phyloP scores from a whole-genome alignment of 2,113 vertebrate genomes.

The Hyaena hyaena region DNA sequence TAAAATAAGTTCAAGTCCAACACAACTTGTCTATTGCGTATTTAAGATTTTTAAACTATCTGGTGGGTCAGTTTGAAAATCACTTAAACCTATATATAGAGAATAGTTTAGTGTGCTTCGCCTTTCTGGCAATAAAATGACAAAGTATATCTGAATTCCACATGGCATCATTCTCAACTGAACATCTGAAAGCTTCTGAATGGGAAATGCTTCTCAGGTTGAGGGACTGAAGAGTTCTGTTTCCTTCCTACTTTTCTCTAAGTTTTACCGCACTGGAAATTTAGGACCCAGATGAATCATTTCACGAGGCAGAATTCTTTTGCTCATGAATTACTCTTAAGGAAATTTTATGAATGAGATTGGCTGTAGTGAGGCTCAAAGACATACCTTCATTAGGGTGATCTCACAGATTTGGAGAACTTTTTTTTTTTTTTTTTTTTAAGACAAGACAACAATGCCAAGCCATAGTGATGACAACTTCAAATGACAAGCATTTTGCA shows the following conservation, averaged over 20 bases:
- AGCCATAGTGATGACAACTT: neutral
- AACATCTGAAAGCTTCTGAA: neutral
- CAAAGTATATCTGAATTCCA: neutral
- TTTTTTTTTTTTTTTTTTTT: neutral
- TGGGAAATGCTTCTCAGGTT: neutral
- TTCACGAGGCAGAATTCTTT: neutral
- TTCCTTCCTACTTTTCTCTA: neutral
- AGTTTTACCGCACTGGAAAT: neutral
- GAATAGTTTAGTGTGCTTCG: neutral
- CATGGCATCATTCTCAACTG: neutral
- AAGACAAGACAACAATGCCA: neutral
- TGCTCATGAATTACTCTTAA: neutral
- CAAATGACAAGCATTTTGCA: neutral
- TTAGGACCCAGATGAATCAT: neutral
- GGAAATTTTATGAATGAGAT: neutral
- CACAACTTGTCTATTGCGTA: neutral
- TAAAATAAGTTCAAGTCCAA: neutral
- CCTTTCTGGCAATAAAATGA: conserved; percentile 41
- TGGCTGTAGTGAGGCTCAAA: neutral
- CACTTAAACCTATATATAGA: neutral
- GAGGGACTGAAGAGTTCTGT: neutral
- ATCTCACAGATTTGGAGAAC: neutral
- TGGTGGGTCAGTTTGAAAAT: neutral
- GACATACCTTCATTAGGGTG: neutral
- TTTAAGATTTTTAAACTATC: conserved; percentile 19